phyloP scores from a whole-genome alignment of 2,888 invertebrate species.

The Platycheirus albimanus region DNA sequence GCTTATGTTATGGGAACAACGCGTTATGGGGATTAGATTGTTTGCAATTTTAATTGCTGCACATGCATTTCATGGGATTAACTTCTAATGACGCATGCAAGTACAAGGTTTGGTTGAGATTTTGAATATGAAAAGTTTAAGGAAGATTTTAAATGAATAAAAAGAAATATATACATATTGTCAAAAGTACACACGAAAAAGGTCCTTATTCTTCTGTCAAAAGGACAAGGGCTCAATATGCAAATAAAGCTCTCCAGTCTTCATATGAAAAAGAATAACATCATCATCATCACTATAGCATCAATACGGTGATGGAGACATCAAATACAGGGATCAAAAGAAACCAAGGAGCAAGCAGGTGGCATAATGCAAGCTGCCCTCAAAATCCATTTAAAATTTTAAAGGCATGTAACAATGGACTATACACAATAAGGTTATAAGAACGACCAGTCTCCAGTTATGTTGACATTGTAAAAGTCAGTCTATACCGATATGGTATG shows the following conservation, averaged over 20 bases:
- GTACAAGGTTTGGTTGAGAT: neutral
- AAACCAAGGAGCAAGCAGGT: constrained; percentile 13
- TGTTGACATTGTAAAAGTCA: constrained; percentile 30
- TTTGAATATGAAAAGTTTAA: too few relatives aligned
- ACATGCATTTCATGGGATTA: constrained; percentile 70
- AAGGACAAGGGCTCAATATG: neutral
- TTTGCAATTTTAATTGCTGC: constrained; percentile 70
- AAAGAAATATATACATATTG: too few relatives aligned
- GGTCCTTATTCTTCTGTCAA: neutral
- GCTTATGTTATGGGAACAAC: constrained; percentile 30
- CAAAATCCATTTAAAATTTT: constrained; percentile 24
- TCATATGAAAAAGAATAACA: neutral
- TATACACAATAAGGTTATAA: constrained; percentile 14
- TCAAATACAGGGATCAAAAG: constrained; percentile 32
- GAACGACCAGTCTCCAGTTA: neutral
- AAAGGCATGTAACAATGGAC: constrained; percentile 28
- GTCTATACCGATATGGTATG: neutral
- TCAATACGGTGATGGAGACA: neutral
- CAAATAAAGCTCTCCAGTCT: neutral
- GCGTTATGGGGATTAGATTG: constrained; percentile 69
- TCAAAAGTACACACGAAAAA: neutral
- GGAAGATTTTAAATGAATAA: too few relatives aligned
- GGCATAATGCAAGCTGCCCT: constrained; percentile 25
- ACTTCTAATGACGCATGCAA: constrained; percentile 52
- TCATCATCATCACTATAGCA: neutral